Evolutionary conservation across 2,888 invertebrate species (phyloP).

Genomic region (Drosophila nr. perissopoda): DNA sequence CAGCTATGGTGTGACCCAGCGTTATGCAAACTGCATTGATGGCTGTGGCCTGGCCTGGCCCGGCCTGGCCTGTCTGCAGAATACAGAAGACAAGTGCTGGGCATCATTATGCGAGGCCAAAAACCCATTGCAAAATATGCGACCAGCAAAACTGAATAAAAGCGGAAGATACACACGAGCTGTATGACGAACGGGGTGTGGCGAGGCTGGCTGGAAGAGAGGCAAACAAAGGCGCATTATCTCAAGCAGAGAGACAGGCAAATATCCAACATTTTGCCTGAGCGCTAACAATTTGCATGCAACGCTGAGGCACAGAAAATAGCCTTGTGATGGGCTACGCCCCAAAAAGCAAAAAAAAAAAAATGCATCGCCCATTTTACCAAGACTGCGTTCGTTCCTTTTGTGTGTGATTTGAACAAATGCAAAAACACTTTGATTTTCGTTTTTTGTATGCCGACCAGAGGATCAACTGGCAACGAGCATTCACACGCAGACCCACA

Average conservation of each 20-base stretch:
- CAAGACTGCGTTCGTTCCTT: slow-evolving; percentile 42
- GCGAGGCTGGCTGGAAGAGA: not conserved
- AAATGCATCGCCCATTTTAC: slow-evolving; percentile 25
- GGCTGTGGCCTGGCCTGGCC: slow-evolving; percentile 9
- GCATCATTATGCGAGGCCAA: slow-evolving; percentile 71
- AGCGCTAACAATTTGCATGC: slow-evolving; percentile 70
- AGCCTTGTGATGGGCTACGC: slow-evolving; percentile 47
- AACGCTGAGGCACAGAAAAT: slow-evolving; percentile 45
- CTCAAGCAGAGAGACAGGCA: slow-evolving; percentile 62
- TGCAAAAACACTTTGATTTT: slow-evolving; percentile 81
- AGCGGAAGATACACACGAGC: slow-evolving; percentile 2
- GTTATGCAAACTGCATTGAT: slow-evolving; percentile 58
- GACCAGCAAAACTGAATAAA: slow-evolving; percentile 47
- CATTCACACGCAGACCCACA: slow-evolving; percentile 16
- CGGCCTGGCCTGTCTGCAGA: slow-evolving; percentile 4
- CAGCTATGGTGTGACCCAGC: slow-evolving; percentile 51
- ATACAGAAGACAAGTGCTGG: slow-evolving; percentile 53
- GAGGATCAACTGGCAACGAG: slow-evolving; percentile 66
- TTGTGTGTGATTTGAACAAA: slow-evolving; percentile 74
- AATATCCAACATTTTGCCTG: slow-evolving; percentile 79
- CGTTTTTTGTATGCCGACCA: slow-evolving; percentile 49
- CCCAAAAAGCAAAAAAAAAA: slow-evolving; percentile 17
- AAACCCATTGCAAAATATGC: slow-evolving; percentile 58
- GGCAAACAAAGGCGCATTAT: slow-evolving; percentile 69
- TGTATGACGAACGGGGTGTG: not conserved